phyloP scores from a whole-genome alignment of 1,140 invertebrate species.

The Danaus melanippus region DNA sequence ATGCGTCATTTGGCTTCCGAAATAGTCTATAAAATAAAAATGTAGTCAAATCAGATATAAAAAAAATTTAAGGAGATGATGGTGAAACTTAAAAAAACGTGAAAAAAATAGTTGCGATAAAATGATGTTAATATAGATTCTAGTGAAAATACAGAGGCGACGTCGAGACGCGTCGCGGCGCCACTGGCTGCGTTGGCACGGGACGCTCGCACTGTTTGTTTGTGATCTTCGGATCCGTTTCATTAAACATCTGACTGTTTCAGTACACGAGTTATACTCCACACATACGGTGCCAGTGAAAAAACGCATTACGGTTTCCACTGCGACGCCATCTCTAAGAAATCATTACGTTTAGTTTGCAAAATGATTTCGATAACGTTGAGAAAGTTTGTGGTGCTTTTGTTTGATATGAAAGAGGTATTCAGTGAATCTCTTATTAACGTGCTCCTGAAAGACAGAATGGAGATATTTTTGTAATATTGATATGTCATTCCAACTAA shows the following conservation, averaged over 20 bases:
- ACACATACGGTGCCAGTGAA: conserved; percentile 44
- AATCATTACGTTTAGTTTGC: conserved; percentile 17
- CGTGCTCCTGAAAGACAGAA: conserved; percentile 57
- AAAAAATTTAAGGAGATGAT: too few species aligned
- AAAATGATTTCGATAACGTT: conserved; percentile 44
- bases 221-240: conserved; percentile 64
- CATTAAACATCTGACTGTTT: conserved; percentile 61
- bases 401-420: conserved; percentile 63
- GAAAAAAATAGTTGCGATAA: too few species aligned
- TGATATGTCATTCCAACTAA: conserved; percentile 23
- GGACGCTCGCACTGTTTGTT: conserved; percentile 53
- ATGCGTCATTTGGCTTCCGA: too few species aligned
- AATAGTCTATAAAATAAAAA: background rate
- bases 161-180: conserved; percentile 47
- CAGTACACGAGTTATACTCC: conserved; percentile 60
- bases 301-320: conserved; percentile 31
- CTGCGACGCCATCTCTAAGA: conserved; percentile 41
- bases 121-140: conserved; percentile 16
- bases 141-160: conserved; percentile 52
- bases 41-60: background rate
- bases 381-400: conserved; percentile 51
- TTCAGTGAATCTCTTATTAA: conserved; percentile 67
- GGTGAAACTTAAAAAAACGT: too few species aligned
- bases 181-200: conserved; percentile 56
- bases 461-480: conserved; percentile 46